A percentile compares a stretch with the other conserved stretches of the same genome.
These are phyloP conservation scores for Prorops nasuta DNA, from an alignment of 1,140 invertebrate species.

Conservation along the genomic window DNA sequence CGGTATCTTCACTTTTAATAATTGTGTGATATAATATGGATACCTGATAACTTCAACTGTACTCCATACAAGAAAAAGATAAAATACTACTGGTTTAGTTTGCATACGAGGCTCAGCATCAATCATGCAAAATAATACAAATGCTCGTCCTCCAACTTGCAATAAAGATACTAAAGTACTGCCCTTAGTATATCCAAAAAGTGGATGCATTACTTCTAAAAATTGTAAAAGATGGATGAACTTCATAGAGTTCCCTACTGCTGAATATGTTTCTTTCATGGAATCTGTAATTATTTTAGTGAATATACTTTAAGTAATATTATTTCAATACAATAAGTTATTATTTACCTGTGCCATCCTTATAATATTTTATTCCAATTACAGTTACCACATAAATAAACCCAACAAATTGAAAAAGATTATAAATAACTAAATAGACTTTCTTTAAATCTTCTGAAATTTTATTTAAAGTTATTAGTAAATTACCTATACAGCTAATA, in stretches of 20 bases:
- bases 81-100: constrained; percentile 81
- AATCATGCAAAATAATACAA: constrained; percentile 83
- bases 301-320: constrained; percentile 2
- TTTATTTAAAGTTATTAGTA: constrained; percentile 2
- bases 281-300: constrained; percentile 59
- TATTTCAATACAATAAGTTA: constrained; percentile 1
- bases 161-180: constrained; percentile 62
- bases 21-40: constrained; percentile 84
- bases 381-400: constrained; percentile 78
- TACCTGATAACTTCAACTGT: constrained; percentile 82
- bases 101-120: constrained; percentile 84
- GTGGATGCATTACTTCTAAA: constrained; percentile 85
- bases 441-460: constrained; percentile 76
- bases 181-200: constrained; percentile 85
- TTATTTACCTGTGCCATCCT: constrained; percentile 65
- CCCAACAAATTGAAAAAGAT: constrained; percentile 87
- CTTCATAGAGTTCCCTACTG: constrained; percentile 77
- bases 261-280: constrained; percentile 70
- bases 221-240: constrained; percentile 81
- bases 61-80: constrained; percentile 81
- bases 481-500: not conserved
- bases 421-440: constrained; percentile 87
- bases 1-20: constrained; percentile 72
- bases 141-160: constrained; percentile 74
- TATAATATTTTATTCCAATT: constrained; percentile 72